phyloP scores from a whole-genome alignment of 53 echinoderm and acorn worm species.

The Arbacia lixula region DNA sequence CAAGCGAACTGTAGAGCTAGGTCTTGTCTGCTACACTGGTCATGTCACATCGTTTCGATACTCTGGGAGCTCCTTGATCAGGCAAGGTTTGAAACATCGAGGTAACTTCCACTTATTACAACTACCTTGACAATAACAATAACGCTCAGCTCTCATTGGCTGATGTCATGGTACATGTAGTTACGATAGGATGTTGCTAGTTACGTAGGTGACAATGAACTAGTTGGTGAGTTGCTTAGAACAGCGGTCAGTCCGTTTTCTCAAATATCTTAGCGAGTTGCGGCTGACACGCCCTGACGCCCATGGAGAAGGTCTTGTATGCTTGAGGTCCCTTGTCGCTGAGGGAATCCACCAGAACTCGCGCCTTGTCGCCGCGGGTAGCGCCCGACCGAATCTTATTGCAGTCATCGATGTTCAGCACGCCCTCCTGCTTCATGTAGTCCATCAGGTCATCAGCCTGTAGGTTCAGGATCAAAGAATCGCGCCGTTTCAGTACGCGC shows the following conservation, averaged over 20 bases:
- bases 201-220: no score
- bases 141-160: no score
- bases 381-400: constrained; percentile 68
- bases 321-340: constrained; percentile 73
- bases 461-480: constrained; percentile 79
- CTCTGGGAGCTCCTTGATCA: no score
- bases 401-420: constrained; percentile 70
- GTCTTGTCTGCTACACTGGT: no score
- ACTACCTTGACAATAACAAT: no score
- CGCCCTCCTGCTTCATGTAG: constrained; percentile 70
- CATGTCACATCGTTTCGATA: no score
- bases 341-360: constrained; percentile 78
- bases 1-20: no score
- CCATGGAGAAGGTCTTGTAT: constrained; percentile 77
- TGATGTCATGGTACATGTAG: no score
- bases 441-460: constrained; percentile 70
- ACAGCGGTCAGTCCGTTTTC: constrained; percentile 43
- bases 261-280: constrained; percentile 81
- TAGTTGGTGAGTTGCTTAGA: no score
- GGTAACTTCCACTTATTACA: no score
- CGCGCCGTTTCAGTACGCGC: constrained; percentile 57
- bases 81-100: no score
- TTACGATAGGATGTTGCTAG: no score
- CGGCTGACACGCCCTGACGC: constrained; percentile 73
- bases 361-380: constrained; percentile 74